Evolutionary conservation across 2,888 invertebrate genomes (phyloP), one percentile per base, ranked within the genome.

Genomic region (Leptopilina syphax): DNA sequence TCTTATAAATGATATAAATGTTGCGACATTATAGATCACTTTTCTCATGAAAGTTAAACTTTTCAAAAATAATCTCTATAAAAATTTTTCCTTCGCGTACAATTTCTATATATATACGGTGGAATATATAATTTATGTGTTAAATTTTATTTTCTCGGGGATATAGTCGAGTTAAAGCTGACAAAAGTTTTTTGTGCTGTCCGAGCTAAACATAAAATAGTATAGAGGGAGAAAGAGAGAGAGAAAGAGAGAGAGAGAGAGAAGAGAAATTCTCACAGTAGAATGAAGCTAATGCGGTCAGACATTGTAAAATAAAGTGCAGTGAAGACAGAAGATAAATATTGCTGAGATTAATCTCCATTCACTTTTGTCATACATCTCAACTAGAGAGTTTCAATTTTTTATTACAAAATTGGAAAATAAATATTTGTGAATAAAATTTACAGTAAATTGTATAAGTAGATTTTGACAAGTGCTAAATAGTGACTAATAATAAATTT

Each of bases 211-310:
- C 50, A 10, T 27, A 6, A 50, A 68, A 68, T 68, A 24, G 1
- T 24, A 24, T 47, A 47, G 7, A 47, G 47, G 4, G 34, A 34
- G 4, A 34, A 34, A 27, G 27, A 27, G 27, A 27, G 27, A 27
- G 3, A 27, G 27, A 27, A 3, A 27, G 0, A 27, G 27, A 27
- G 27, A 47, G 9, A 47, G 47, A 47, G 12, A 3, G 13, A 7
- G 24, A 24, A 18, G 68, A 50, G 13, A 50, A 50, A 24, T 50
- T 18, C 68, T 18, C 50, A 47, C 12, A 27, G 68, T 47, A 18
- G 13, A 54, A 13, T 70, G 50, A 70, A 54, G 13, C 27, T 54
- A 70, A 70, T 70, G 54, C 3, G n/a, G 54, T 34, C 54, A 70
- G 54, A 70, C 27, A 13, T 27, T 34, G 50, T 24, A 27, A 54